Evolutionary conservation across 2,888 invertebrate genomes (phyloP), one percentile per base, ranked within the genome.

Genomic region (Listrodromus nycthemerus): DNA sequence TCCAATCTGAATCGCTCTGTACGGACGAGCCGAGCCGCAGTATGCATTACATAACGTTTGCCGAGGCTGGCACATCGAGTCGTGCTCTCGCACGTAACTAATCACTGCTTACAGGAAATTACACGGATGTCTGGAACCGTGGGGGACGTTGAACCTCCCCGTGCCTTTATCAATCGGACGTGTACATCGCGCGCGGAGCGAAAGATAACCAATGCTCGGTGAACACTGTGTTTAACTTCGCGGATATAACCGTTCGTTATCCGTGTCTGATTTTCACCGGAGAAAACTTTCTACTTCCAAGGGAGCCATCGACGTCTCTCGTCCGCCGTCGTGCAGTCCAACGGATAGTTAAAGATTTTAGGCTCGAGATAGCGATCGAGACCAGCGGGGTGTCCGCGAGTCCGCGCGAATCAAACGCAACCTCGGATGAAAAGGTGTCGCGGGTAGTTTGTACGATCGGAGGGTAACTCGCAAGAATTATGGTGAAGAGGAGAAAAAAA

Each of bases 31-130:
- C 70, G 67, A 85, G 30, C 78, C 61, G 52, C 30, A 67, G 33
- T 61, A 58, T 75, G 66, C 50, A 58, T 83, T 80, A 73, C 67
- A 80, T 67, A 84, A 84, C 69, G 55, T 78, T 81, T 65, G 27
- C 66, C 66, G 55, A 55, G 52, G 81, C 79, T 74, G 69, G 58
- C 30, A 74, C 73, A 78, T 55, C 80, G 63, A 84, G 78, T 78
- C 77, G 61, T 55, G 55, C 74, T 79, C 52, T 83, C 75, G 77
- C 84, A 81, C 80, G 84, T 81, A 84, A 81, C 77, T 81, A 84
- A 81, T 80, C 80, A 84, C 84, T 74, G 80, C 80, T 84, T 55
- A 78, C 84, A 81, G 84, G 84, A 84, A 84, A 84, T 84, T 80
- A 84, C 78, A 80, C 80, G 80, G 84, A 84, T 84, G 84, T 84